Percentiles rank a stretch among this genome's conserved stretches.
phyloP scores from a whole-genome alignment of 2,888 invertebrate genomes.

The Calameuta pallipes region DNA sequence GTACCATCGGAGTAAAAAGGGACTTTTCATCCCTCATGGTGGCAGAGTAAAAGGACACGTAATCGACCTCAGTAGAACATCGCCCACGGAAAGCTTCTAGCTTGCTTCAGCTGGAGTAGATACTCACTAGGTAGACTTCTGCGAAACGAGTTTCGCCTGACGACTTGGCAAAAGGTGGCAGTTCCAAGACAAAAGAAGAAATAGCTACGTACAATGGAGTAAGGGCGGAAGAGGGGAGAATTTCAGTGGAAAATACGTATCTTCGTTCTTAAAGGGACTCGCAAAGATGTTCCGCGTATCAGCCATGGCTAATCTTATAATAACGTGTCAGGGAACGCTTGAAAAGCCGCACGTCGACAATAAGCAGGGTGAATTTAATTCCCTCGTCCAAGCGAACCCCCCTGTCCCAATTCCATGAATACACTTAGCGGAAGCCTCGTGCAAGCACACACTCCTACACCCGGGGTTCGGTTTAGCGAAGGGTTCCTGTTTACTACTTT shows the following conservation, averaged over 20 bases:
- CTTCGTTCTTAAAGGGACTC: neutral
- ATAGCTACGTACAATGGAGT: neutral
- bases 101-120: neutral
- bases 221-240: neutral
- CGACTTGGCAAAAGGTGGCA: neutral
- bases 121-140: neutral
- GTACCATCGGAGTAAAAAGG: neutral
- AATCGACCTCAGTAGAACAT: neutral
- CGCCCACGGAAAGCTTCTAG: neutral
- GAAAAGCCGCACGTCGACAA: conserved; percentile 47
- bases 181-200: neutral
- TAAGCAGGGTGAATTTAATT: conserved; percentile 58
- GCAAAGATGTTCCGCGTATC: neutral
- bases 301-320: conserved; percentile 38
- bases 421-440: conserved; percentile 35
- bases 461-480: neutral
- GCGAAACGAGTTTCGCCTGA: neutral
- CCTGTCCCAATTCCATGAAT: conserved; percentile 50
- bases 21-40: neutral
- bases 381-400: conserved; percentile 35
- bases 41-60: neutral
- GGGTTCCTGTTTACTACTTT: neutral
- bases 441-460: conserved; percentile 16
- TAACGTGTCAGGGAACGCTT: conserved; percentile 30
- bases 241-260: neutral